Percentiles rank a stretch among this genome's conserved stretches.
phyloP scores from a whole-genome alignment of 2,113 vertebrate species.

The Charadrius vociferus region DNA sequence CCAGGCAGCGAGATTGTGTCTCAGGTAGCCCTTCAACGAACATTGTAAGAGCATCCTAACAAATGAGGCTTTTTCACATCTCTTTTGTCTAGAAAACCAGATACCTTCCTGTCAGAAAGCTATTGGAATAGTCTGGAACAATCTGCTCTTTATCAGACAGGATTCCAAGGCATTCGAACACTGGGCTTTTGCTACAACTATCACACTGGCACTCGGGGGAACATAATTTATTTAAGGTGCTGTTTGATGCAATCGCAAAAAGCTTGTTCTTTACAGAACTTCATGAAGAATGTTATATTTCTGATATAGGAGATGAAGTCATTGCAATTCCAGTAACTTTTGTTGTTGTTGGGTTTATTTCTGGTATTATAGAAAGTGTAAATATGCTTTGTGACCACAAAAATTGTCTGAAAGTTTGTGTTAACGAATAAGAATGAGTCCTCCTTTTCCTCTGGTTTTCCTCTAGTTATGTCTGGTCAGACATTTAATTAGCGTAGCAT shows the following conservation, averaged over 20 bases:
- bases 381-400: background rate
- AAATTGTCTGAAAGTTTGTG: background rate
- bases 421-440: background rate
- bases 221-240: background rate
- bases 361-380: background rate
- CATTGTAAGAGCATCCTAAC: background rate
- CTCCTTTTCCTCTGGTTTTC: background rate
- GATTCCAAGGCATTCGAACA: background rate
- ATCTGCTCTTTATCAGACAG: background rate
- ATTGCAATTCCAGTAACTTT: background rate
- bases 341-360: background rate
- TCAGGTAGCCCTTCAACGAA: background rate
- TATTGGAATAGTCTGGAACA: background rate
- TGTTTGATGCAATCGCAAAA: background rate
- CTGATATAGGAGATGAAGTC: background rate
- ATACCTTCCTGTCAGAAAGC: background rate
- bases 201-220: background rate
- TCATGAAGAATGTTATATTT: background rate
- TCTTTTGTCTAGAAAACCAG: background rate
- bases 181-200: background rate
- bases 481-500: background rate
- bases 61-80: background rate
- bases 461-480: background rate
- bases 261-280: background rate
- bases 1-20: background rate